Base-by-base conservation (phyloP, 2,888 invertebrate genomes). In the Prostheceraeus crozeri region DNA sequence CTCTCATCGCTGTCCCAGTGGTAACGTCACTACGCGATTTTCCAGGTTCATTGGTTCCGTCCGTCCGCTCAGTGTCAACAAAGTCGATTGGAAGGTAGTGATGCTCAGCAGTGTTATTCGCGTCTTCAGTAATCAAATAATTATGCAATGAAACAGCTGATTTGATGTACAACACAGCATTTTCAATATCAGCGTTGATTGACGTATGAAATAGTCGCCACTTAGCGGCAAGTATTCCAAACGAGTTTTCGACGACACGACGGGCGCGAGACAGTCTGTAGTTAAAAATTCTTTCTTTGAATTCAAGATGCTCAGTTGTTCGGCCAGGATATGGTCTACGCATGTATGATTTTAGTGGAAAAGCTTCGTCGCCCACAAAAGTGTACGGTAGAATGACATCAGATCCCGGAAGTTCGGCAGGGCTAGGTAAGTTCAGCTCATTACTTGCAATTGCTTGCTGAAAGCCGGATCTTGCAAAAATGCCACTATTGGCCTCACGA, bases 351-450 rank as follows among this genome's bases (percentile, higher is more conserved):
- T n/a, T n/a, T n/a, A n/a, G n/a, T n/a, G n/a, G n/a, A n/a, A n/a
- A 40, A 23, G 40, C 40, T 40, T 40, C 14, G 40, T 40, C 40
- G 40, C 8, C 40, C 40, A 40, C 40, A 40, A 40, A 19, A 19
- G 23, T 23, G 23, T 40, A 23, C 4, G 6, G 4, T 40, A 40
- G 40, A 6, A 19, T 23, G 23, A 40, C 19, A 19, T 40, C 19
- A 40, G 40, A 40, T 40, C 40, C 6, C 14, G 40, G n/a, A 40
- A 40, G 19, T 19, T 8, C 40, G 23, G 19, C 14, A 19, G 40
- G 40, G 19, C 19, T 16, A 10, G 40, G 40, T 19, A 40, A 19
- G 23, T 40, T 40, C 14, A 40, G 40, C 19, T 8, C 14, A 23
- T 23, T 23, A 14, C 40, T n/a, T 40, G 16, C 40, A 16, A 40